Evolutionary conservation across 2,113 vertebrate genomes (phyloP), one percentile per base, ranked within the genome.

Genomic region (Phalacrocorax carbo): DNA sequence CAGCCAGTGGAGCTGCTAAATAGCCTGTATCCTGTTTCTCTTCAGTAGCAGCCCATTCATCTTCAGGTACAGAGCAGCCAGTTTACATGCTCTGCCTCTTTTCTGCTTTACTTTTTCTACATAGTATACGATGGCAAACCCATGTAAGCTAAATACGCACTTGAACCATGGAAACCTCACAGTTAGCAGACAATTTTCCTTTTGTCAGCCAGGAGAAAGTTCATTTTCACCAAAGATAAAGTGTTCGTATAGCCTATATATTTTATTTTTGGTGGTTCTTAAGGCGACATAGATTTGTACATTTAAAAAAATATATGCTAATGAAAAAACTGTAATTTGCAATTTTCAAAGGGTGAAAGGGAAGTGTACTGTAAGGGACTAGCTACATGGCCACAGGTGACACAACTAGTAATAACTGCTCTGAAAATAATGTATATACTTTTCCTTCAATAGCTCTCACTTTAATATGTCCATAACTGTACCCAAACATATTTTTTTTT

Each of bases 21-120:
- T 98, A 98, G 96, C 97, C 96, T 97, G 98, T 96, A 98, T 98
- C 94, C 98, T 99, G 99, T 98, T 99, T 99, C 98, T 98, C 98
- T 97, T 98, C 98, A 98, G 97, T 97, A 98, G 98, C 98, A 99
- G 98, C 96, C 97, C 98, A 98, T 99, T 98, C 98, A 98, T 99
- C 98, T 98, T 90, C 69, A 65, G 90, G 73, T 94, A 95, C 78
- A 94, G 95, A 94, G 93, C 85, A 95, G 95, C 88, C 90, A 65
- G 92, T 97, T 97, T 95, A 95, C 69, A 95, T 94, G 93, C 81
- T 96, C 97, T 97, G 94, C 81, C 86, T 96, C 91, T 96, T 96
- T 71, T 88, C 90, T 96, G 77, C 91, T 95, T 90, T 77, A 95
- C 94, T 95, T 95, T 96, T 93, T 94, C 94, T 92, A 84, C 69